phyloP scores from a whole-genome alignment of 2,888 invertebrate genomes.

The Acanthococcus lagerstroemiae region DNA sequence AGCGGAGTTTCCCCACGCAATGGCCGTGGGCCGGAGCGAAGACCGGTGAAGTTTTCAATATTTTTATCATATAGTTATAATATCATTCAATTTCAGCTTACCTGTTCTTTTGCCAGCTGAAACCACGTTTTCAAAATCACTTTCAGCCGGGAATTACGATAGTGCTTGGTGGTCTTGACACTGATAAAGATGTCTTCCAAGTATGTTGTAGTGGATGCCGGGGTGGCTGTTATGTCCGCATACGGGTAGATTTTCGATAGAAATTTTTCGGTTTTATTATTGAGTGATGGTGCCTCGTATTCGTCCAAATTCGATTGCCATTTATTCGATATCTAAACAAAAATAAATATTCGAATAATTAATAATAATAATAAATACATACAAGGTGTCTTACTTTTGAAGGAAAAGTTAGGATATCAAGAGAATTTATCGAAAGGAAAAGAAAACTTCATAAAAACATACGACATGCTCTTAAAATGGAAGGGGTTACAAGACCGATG shows the following conservation, averaged over 20 bases:
- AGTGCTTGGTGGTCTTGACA: conserved; percentile 86
- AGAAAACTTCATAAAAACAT: background rate
- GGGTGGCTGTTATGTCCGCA: conserved; percentile 19
- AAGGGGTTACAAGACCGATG: no score
- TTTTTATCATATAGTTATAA: no score
- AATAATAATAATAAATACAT: background rate
- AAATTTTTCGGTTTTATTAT: conserved; percentile 15
- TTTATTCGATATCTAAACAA: background rate
- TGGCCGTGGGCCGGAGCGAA: no score
- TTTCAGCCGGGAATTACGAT: conserved; percentile 72
- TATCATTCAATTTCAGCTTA: conserved; percentile 46
- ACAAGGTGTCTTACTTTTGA: no score
- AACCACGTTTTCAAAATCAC: conserved; percentile 93
- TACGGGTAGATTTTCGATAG: conserved; percentile 2
- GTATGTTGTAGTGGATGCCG: conserved; percentile 13
- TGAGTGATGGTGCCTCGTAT: background rate
- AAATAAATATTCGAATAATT: background rate
- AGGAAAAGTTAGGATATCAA: no score
- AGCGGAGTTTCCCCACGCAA: no score
- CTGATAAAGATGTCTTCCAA: conserved; percentile 86
- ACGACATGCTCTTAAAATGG: no score
- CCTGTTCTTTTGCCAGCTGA: conserved; percentile 81
- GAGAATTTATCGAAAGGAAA: background rate
- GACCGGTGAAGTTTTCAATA: no score
- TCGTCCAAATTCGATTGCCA: conserved; percentile 15